Evolutionary conservation across 2,113 vertebrate species (phyloP), one percentile per base, ranked within the genome.

Genomic region (Anas platyrhynchos): DNA sequence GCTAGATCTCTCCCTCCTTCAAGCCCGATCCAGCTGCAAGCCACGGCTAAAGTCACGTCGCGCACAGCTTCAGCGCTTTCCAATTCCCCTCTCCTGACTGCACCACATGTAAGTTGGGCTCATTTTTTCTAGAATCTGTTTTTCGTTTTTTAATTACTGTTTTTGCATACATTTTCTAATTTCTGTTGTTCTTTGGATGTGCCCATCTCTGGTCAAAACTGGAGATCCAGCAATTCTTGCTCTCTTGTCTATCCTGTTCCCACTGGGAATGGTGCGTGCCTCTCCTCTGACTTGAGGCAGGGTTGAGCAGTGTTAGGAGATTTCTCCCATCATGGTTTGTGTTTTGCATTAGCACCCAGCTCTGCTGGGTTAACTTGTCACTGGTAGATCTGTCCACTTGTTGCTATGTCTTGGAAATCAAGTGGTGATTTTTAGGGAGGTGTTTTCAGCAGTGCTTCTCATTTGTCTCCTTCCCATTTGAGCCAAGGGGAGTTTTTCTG

Each of bases 11-110:
- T 99, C 29, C 98, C 98, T 75, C 99, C 99, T 66, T 97, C 98
- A 88, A 98, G 99, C 97, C 98, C 99, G 3, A 54, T 97, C 16
- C 98, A 98, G 48, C 97, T 98, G 16, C 98, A 98, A 94, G 92
- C 97, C 38, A 78, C 97, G 0, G 97, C 97, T 59, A 99, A 99
- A 97, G 98, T 97, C 78, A 91, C 97, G 0, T 96, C 98, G 0
- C 98, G 99, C 7, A 87, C 97, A 3, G 79, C 98, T 11, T 99
- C 99, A 27, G 98, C 98, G 1, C 98, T 99, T 41, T 99, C 99
- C 92, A 99, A 98, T 96, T 99, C 99, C 5, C 99, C 99, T 21
- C 98, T 99, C 85, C 99, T 99, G 96, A 99, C 99, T 1, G 99
- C 99, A 2, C 98, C 99, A 6, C 99, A 99, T 5, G 99, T 99